A percentile compares a stretch with the other conserved stretches of the same genome.
These are phyloP conservation scores for Falcaria lacertinaria DNA, from an alignment of 2,888 invertebrate genomes.

Conservation along the genomic window DNA sequence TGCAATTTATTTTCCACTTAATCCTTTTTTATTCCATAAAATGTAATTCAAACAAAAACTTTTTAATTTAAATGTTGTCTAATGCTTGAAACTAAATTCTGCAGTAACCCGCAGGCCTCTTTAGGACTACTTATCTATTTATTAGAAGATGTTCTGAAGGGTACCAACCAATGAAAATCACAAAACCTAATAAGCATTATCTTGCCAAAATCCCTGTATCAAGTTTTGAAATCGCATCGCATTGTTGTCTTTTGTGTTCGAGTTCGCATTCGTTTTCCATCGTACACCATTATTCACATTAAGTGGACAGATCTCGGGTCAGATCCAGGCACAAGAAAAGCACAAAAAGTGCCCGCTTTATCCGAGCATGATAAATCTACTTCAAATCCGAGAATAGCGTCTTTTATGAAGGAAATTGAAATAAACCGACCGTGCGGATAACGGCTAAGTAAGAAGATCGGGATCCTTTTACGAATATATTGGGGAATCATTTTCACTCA, in stretches of 20 bases:
- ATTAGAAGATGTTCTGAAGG: no score
- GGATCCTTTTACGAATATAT: conserved; percentile 74
- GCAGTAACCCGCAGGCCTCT: no score
- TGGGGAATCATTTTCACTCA: conserved; percentile 76
- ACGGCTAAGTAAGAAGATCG: conserved; percentile 78
- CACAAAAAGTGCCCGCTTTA: conserved; percentile 80
- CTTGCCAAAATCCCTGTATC: conserved; percentile 69
- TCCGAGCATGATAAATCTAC: conserved; percentile 80
- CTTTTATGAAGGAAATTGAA: conserved; percentile 81
- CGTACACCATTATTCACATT: conserved; percentile 80
- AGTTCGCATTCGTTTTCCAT: conserved; percentile 77
- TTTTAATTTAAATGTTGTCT: no score
- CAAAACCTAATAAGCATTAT: conserved; percentile 57
- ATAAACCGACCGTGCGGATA: conserved; percentile 80
- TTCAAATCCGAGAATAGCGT: conserved; percentile 80
- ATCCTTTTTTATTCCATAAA: no score
- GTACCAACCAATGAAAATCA: conserved; percentile 30
- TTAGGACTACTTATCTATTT: no score
- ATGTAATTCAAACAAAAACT: no score
- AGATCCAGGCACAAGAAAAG: conserved; percentile 79
- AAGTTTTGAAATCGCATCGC: conserved; percentile 74
- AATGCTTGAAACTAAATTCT: no score
- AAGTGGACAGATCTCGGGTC: conserved; percentile 80
- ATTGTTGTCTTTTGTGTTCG: conserved; percentile 79
- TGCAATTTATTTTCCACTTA: background rate